Evolutionary conservation across 2,797 vertebrate species (phyloP), one percentile per base, ranked within the genome.

Genomic region (Chelmon rostratus): DNA sequence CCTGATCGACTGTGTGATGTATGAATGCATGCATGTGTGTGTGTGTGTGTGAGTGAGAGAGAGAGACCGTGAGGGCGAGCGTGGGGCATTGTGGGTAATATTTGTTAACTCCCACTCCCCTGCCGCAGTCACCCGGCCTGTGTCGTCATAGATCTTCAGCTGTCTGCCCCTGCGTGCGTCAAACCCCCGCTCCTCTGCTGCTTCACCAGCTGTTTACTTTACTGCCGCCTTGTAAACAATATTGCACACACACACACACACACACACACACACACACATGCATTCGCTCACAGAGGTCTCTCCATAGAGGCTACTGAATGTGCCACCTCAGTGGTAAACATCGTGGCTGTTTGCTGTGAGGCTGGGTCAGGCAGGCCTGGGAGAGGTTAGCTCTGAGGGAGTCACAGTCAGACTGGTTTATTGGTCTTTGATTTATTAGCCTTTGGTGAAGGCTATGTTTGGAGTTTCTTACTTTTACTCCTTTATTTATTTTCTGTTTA

Each of bases 1-100:
- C 85, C 85, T 76, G 87, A 89, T 91, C 72, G 58, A 85, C 87
- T 78, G 56, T 2, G 50, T 88, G 89, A 89, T 85, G 85, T 76
- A 86, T 81, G 82, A 71, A 47, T 6, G 58, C 8, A 4, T 8
- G 59, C 35, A 67, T 44, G n/a, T 58, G 42, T 2, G n/a, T 49
- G 58, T 49, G 58, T 70, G 73, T 52, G 69, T 40, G 58, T 31
- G 57, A 28, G 37, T 9, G 67, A 38, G 63, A 44, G 67, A 19
- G 52, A 33, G 69, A 52, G 68, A 37, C 10, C 12, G 35, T 1
- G 25, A 25, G 40, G 21, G 38, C 0, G 16, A 35, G 70, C 10
- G 0, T 4, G 63, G 75, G 66, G 81, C 74, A 84, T 84, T 82
- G 71, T 86, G 86, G 79, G 86, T 84, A 87, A 81, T 61, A 64